Evolutionary conservation across 2,113 vertebrate species (phyloP), one percentile per base, ranked within the genome.

Genomic region (Anolis carolinensis): DNA sequence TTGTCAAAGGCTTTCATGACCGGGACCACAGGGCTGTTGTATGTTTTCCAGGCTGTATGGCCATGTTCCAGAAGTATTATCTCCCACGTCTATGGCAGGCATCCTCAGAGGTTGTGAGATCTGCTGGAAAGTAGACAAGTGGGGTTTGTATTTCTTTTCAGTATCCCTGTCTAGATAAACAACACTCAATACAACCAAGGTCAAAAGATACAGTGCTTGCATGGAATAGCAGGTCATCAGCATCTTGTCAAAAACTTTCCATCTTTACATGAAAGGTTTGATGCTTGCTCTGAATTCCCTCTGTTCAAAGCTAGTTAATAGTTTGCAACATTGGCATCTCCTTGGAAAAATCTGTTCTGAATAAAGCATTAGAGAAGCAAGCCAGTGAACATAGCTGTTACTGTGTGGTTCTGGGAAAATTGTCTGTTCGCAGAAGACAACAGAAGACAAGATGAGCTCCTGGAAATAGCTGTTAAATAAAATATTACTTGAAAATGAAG

Each of bases 331-430:
- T 52, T 83, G 20, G 52, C 84, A 90, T 39, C 34, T 83, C 34
- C 25, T 85, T 82, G 81, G 70, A 68, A 84, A 55, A 81, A 87
- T 36, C 50, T 62, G 20, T 74, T 81, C 77, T 50, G 85, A 88
- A 91, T 73, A 71, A 91, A 84, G 32, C 84, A 27, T 2, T 44
- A 1, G 52, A 48, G 27, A 84, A 90, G 48, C 65, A 93, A 32
- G 52, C 36, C 68, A 65, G n/a, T 36, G 5, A 27, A 63, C 82
- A 30, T 52, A 81, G 62, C 83, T 93, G 75, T 55, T 76, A 88
- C 65, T 84, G 62, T 6, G 21, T 93, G 78, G 39, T 89, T 93
- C 88, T 90, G 8, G 68, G 72, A 39, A 80, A 75, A 91, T 84
- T 10, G 23, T 76, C 32, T 8, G 10, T 89, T 83, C 80, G n/a